These are phyloP conservation scores for Falco columbarius DNA, from an alignment of 2,797 vertebrate genomes.

Conservation along the genomic window DNA sequence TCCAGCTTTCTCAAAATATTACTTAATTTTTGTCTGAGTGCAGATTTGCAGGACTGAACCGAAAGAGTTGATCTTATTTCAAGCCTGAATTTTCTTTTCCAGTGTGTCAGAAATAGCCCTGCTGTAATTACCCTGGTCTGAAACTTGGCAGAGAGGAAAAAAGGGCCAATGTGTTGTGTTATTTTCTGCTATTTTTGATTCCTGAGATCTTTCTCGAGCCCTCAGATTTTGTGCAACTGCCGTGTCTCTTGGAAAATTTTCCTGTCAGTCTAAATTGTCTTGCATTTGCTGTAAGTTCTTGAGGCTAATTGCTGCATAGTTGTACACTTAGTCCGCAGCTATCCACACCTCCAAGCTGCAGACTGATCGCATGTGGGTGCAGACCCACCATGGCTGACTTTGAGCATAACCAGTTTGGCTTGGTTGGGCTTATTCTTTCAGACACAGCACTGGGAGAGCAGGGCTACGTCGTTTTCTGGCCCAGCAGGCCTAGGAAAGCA, in stretches of 20 bases:
- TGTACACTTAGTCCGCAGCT: not conserved
- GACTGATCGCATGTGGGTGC: not conserved
- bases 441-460: not conserved
- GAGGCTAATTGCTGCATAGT: not conserved
- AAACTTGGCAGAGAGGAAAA: not conserved
- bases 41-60: not conserved
- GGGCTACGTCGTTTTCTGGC: not conserved
- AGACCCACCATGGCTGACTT: not conserved
- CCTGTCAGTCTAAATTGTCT: constrained; percentile 16
- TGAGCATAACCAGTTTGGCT: not conserved
- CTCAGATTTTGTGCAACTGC: constrained; percentile 36
- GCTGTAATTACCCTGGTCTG: not conserved
- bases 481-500: not conserved
- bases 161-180: not conserved
- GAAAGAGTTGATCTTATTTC: not conserved
- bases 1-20: not conserved
- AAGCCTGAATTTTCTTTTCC: not conserved
- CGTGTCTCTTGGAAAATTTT: not conserved
- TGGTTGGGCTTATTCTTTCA: not conserved
- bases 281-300: not conserved
- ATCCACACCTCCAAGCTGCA: rapidly evolving
- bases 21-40: not conserved
- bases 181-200: constrained; percentile 32
- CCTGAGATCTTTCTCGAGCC: not conserved
- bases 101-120: not conserved